A percentile compares a stretch with the other conserved stretches of the same genome.
phyloP scores from a whole-genome alignment of 2,797 vertebrate genomes.

The Lepus townsendii region DNA sequence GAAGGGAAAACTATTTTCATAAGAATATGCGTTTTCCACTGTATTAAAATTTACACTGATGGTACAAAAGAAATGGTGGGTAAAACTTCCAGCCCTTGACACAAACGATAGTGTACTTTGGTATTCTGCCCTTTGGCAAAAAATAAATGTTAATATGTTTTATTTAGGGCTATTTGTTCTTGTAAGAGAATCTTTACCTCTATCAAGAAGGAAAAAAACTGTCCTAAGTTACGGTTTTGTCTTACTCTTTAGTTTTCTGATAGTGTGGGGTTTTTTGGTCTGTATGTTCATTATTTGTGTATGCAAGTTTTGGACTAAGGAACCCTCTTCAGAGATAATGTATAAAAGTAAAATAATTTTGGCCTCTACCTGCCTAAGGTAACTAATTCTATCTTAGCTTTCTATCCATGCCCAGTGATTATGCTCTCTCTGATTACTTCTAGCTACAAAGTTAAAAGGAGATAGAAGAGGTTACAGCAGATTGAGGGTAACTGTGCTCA shows the following conservation, averaged over 20 bases:
- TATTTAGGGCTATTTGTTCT: background rate
- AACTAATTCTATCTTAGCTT: slow-evolving; percentile 47
- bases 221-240: background rate
- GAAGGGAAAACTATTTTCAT: slow-evolving; percentile 16
- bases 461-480: background rate
- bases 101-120: background rate
- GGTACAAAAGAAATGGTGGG: background rate
- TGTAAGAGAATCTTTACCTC: slow-evolving; percentile 50
- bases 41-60: background rate
- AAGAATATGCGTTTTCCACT: slow-evolving; percentile 44
- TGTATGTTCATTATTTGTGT: background rate
- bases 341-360: slow-evolving; percentile 39
- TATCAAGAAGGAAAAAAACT: slow-evolving; percentile 37
- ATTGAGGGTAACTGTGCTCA: background rate
- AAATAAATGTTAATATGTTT: background rate
- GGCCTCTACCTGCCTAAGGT: background rate
- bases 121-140: slow-evolving; percentile 40
- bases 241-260: background rate
- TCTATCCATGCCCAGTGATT: background rate
- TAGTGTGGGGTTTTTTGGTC: background rate
- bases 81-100: background rate
- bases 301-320: slow-evolving; percentile 23
- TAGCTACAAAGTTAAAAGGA: background rate
- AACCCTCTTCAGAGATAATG: slow-evolving; percentile 45
- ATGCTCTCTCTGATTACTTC: background rate